phyloP scores from a whole-genome alignment of 2,888 invertebrate genomes.

The Endotricha flammealis region DNA sequence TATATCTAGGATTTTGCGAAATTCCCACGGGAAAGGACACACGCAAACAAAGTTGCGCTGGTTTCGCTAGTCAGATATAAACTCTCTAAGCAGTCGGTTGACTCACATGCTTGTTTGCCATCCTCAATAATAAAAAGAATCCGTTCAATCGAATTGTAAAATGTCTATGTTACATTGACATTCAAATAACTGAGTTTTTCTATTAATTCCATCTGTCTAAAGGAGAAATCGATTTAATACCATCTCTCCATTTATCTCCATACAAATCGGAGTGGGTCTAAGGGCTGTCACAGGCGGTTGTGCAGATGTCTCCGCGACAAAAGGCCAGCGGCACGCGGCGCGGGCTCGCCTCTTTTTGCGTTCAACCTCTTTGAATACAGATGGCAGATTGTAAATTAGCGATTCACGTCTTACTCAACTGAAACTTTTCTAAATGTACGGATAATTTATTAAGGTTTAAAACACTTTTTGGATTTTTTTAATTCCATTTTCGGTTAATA shows the following conservation, averaged over 20 bases:
- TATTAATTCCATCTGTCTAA: slow-evolving; percentile 26
- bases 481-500: too few species aligned
- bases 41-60: too few species aligned
- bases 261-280: slow-evolving; percentile 41
- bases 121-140: too few species aligned
- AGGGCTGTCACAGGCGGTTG: slow-evolving; percentile 37
- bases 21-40: too few species aligned
- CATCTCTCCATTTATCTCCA: slow-evolving; percentile 47
- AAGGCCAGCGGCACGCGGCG: slow-evolving; percentile 26
- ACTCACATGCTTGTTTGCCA: too few species aligned
- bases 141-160: too few species aligned
- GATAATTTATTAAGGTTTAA: background rate
- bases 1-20: too few species aligned
- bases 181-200: slow-evolving; percentile 26
- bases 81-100: too few species aligned
- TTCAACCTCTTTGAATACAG: slow-evolving; percentile 36
- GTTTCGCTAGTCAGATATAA: too few species aligned
- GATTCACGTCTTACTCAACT: slow-evolving; percentile 11
- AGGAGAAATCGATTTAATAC: slow-evolving; percentile 38
- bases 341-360: slow-evolving; percentile 31
- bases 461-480: too few species aligned
- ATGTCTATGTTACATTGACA: too few species aligned
- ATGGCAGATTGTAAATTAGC: slow-evolving; percentile 36
- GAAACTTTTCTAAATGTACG: background rate
- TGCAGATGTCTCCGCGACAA: slow-evolving; percentile 37